Base-by-base conservation (phyloP, 2,888 invertebrate species). In the Diplolepis rosae region DNA sequence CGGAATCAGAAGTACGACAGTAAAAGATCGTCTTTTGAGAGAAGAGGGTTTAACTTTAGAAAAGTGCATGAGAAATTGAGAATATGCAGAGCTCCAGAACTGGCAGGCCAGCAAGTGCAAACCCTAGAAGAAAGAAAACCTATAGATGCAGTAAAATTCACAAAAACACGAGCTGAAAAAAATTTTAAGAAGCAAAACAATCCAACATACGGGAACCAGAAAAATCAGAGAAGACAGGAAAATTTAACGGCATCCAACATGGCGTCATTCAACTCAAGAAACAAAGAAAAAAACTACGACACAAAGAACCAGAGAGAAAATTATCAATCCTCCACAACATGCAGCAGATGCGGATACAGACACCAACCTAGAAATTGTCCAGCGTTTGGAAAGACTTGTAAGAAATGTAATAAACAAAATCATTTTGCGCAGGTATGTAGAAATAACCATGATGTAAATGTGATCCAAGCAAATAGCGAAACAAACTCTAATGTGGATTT, bases 21-120 rank as follows among this genome's bases (percentile, higher is more conserved):
- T 79, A 30, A 79, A 80, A 42, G 66, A 77, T 54, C 61, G 73
- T 9, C 69, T 79, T 6, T 65, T 81, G 7, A 56, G 78, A 28
- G 76, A 77, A 54, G 69, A 69, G 7, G 71, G 78, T 4, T 27
- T 79, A 50, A 70, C 13, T 1, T 52, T 77, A 42, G 70, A 78
- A 18, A 42, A 70, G 6, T 73, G 72, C 32, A 50, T 73, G 9
- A 22, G n/a, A n/a, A n/a, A n/a, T n/a, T n/a, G n/a, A n/a, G 69
- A 39, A 74, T 76, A 6, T 78, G 76, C 50, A 66, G 69, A 39
- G 70, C 77, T 1, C 69, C 74, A 7, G 77, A 77, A 56, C 35
- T 78, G 24, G 71, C 76, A 6, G 65, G 74, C 15, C 9, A 70
- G n/a, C 77, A 76, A 68, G 32, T 69, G 0, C 48, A 70, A 68